Evolutionary conservation across 2,888 invertebrate species (phyloP), one percentile per base, ranked within the genome.

Genomic region (Cyaniris semiargus): DNA sequence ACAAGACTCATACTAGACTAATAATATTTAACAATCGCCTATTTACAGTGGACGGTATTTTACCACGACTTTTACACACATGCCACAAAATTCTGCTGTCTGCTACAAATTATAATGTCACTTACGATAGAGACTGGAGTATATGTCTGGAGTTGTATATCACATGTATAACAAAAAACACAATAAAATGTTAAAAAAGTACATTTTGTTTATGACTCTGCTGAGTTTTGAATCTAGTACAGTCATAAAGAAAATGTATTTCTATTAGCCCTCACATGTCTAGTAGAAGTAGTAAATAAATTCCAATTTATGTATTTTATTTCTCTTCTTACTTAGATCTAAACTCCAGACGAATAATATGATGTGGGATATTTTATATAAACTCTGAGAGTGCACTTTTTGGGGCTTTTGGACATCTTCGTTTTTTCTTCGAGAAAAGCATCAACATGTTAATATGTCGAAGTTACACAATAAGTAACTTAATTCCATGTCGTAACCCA

Each of bases 201-300:
- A 66, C 66, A 27, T 66, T 66, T 66, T 66, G 66, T 66, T 15
- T 66, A 66, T 27, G 66, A 66, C 66, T 27, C 6, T 31, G 44
- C 44, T 21, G 44, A 72, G 72, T 44, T 72, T 38, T 10, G 72
- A 44, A 74, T 53, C 18, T 48, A 53, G 74, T 53, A 74, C 74
- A 74, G 74, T 48, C 53, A 27, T 74, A 74, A 74, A 74, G 53
- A 53, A 74, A 74, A 74, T 53, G 74, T 74, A 48, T 74, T 74
- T 74, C 53, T 74, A 74, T 74, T 48, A 27, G 27, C 27, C 74
- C 53, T 15, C 23, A 27, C 27, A 74, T 53, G 53, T 48, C 48
- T 74, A 74, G 74, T 53, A 8, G 48, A 48, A 18, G 27, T 53
- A 74, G 38, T 74, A 74, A 74, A 74, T 48, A 74, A 53, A 53